phyloP scores from a whole-genome alignment of 2,113 vertebrate species.

The Amblyopsis rosae region DNA sequence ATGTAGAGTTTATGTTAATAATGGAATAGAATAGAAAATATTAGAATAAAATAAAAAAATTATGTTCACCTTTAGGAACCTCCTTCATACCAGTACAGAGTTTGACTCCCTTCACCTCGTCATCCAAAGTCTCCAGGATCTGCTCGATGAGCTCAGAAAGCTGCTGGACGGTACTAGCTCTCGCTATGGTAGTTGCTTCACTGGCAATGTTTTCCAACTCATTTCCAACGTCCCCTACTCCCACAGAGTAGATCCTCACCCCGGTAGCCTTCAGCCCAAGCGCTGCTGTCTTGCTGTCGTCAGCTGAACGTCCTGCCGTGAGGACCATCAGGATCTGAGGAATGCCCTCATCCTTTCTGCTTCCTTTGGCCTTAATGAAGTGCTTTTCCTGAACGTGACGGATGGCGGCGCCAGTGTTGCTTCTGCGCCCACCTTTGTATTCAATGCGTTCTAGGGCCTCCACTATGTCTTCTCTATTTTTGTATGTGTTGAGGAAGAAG shows the following conservation, averaged over 20 bases:
- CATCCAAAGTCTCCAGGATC: slow-evolving; percentile 83
- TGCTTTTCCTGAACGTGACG: slow-evolving; percentile 82
- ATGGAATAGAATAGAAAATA: not conserved
- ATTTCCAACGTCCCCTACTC: slow-evolving; percentile 78
- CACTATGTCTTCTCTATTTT: slow-evolving; percentile 81
- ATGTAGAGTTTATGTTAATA: slow-evolving; percentile 8
- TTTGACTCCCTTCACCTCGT: slow-evolving; percentile 80
- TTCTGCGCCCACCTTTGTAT: slow-evolving; percentile 86
- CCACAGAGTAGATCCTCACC: slow-evolving; percentile 86
- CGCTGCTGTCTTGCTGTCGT: slow-evolving; percentile 83
- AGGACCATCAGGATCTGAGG: slow-evolving; percentile 91
- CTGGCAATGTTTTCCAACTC: slow-evolving; percentile 85
- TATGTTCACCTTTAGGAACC: slow-evolving; percentile 69
- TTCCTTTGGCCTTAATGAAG: slow-evolving; percentile 87
- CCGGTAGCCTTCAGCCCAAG: slow-evolving; percentile 77
- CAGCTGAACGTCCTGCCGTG: slow-evolving; percentile 83
- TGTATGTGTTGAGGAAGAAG: slow-evolving; percentile 87
- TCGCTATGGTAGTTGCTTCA: slow-evolving; percentile 79
- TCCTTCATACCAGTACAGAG: slow-evolving; percentile 73
- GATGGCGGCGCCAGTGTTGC: slow-evolving; percentile 86
- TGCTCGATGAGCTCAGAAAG: slow-evolving; percentile 91
- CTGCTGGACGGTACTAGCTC: slow-evolving; percentile 74
- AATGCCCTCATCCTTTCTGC: slow-evolving; percentile 83
- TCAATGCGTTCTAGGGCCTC: slow-evolving; percentile 78
- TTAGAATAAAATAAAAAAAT: not conserved